Percentiles rank a stretch among this genome's conserved stretches.
Conservation (phyloP, 2,888 invertebrate genomes). For the Xylota sylvarum region DNA sequence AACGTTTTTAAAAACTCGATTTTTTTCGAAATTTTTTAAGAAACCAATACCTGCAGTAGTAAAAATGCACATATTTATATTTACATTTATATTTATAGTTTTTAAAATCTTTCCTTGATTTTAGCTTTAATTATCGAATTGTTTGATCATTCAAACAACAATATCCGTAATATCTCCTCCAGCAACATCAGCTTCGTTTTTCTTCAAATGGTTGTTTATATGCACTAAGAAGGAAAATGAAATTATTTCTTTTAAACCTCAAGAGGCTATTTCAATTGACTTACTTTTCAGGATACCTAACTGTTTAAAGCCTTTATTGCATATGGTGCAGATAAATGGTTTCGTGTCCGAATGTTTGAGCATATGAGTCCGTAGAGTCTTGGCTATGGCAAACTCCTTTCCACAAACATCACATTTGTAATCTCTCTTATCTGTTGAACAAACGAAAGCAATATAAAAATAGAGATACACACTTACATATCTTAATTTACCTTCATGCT, state of each 20-base stretch:
- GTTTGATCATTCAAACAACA: neutral
- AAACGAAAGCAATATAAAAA: neutral
- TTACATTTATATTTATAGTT: neutral
- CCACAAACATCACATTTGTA: constrained; percentile 46
- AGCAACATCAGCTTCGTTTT: constrained; percentile 12
- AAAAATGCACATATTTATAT: no score
- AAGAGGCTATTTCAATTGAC: neutral
- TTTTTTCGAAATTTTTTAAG: no score
- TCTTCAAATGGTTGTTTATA: constrained; percentile 35
- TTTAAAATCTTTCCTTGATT: neutral
- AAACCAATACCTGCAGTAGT: no score
- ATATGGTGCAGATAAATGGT: constrained; percentile 38
- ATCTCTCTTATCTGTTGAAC: constrained; percentile 37
- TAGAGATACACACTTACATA: neutral
- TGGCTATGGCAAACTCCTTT: constrained; percentile 36
- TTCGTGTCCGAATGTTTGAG: constrained; percentile 34
- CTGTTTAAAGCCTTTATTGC: constrained; percentile 38
- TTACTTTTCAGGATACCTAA: constrained; percentile 37
- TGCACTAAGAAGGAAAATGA: constrained; percentile 26
- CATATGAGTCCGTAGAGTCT: constrained; percentile 43
- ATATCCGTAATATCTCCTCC: constrained; percentile 28
- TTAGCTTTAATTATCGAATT: neutral
- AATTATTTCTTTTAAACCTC: neutral
- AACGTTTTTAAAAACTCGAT: no score
- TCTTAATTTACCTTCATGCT: constrained; percentile 37